Evolutionary conservation across 2,888 invertebrate genomes (phyloP).

Genomic region (Synanthedon vespiformis): DNA sequence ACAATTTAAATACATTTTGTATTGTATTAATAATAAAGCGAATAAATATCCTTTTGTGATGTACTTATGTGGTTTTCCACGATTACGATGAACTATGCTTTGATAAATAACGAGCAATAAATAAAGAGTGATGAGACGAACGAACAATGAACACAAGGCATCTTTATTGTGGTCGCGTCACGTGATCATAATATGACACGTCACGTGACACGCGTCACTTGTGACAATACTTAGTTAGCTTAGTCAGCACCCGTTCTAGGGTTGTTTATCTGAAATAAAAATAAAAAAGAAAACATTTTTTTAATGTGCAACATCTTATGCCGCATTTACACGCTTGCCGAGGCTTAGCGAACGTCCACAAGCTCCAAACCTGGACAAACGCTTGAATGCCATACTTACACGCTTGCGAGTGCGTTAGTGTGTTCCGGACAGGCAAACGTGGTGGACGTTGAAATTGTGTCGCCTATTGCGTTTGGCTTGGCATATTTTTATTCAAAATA

Average conservation of each 20-base stretch:
- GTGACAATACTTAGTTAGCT: slow-evolving; percentile 28
- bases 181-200: slow-evolving; percentile 1
- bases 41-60: slow-evolving; percentile 11
- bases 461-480: no score
- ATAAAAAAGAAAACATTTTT: neutral
- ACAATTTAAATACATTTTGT: no score
- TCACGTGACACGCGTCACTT: neutral
- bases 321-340: no score
- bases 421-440: no score
- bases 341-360: no score
- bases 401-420: no score
- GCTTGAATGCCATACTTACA: no score
- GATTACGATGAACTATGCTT: slow-evolving; percentile 33
- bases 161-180: slow-evolving; percentile 12
- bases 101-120: slow-evolving; percentile 45
- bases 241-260: slow-evolving; percentile 41
- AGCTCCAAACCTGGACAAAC: no score
- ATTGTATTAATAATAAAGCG: no score
- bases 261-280: slow-evolving; percentile 23
- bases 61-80: slow-evolving; percentile 29
- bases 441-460: no score
- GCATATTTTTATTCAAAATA: no score
- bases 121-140: slow-evolving; percentile 25
- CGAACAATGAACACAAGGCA: slow-evolving; percentile 19
- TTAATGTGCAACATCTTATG: no score